Base-by-base conservation (phyloP, 1,140 invertebrate genomes). In the Sycobia sp. region DNA sequence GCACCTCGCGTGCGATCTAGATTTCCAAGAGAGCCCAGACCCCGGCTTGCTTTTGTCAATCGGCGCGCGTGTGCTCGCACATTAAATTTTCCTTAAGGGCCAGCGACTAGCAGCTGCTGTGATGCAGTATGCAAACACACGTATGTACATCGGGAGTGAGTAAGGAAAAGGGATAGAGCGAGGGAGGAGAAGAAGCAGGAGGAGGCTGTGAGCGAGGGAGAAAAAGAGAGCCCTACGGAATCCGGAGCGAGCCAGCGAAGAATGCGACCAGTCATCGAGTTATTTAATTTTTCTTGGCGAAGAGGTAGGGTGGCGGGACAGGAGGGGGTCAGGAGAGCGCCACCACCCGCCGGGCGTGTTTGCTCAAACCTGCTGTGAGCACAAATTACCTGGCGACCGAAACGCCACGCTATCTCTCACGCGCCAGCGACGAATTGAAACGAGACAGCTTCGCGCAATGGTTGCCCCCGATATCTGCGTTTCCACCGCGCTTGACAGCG, bases 261-360 rank as follows among this genome's bases (percentile, higher is more conserved):
- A 85, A 85, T 85, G 83, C 82, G 84, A 84, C 78, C 82, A 82
- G 84, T 85, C 84, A 86, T 85, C 82, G 81, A 77, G 80, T 82
- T 83, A 84, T 84, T 84, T 84, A 84, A 80, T 81, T 82, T 82
- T 83, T 83, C 79, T 73, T 78, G 68, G 49, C 29, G 29, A n/a
- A n/a, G n/a, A 10, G n/a, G n/a, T n/a, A n/a, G n/a, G n/a, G n/a
- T 11, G 29, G 29, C 29, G 29, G 29, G 29, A 4, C 5, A 4
- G 11, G 29, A 4, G 29, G 29, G 29, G 5, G n/a, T 4, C 29
- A 32, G 11, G 29, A 4, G 29, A 11, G 29, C 29, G 29, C 76
- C 77, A 76, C 76, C 78, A 51, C 79, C 79, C 74, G 79, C 69
- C 69, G 79, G 70, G 79, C 80, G 74, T 85, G 84, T 86, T 86